Evolutionary conservation across 2,113 vertebrate species (phyloP), one percentile per base, ranked within the genome.

Genomic region (Apus apus): DNA sequence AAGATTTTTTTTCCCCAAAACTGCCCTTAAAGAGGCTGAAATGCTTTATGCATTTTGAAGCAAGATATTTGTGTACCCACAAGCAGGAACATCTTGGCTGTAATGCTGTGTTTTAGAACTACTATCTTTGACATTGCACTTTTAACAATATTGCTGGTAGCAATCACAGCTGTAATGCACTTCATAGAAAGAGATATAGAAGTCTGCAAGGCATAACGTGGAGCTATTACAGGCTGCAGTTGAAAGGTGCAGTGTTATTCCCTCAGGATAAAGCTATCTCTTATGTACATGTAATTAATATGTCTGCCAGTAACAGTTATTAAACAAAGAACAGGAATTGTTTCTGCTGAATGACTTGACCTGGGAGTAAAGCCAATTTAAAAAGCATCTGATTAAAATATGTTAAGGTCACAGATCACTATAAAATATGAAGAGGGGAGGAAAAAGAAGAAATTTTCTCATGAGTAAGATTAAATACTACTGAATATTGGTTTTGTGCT

Each of bases 241-340:
- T 62, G 84, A 86, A 96, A 96, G 93, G 74, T 96, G 89, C 85
- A 79, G 27, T 45, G 81, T 48, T 95, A 66, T 87, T 97, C 96
- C 85, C 86, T 38, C 65, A 67, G 87, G 90, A 77, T 74, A 88
- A 51, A 5, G 15, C 73, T 94, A 83, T 97, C 90, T 97, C 94
- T 93, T 96, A 88, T 95, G 90, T 91, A 87, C 88, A 88, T 94
- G 95, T 96, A 97, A 97, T 97, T 96, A 96, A 97, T 95, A 95
- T 91, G 94, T 96, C 89, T 97, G 96, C 93, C 82, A 89, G 89
- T 90, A 96, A 94, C 58, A 95, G 89, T 95, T 93, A 85, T 94
- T 94, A 96, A 96, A 95, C 89, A 96, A 96, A 94, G 92, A 93
- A 58, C 79, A 92, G 74, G 90, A 93, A 94, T 95, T 91, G 91